Evolutionary conservation across 2,888 invertebrate species (phyloP).

Genomic region (Plagodis pulveraria): DNA sequence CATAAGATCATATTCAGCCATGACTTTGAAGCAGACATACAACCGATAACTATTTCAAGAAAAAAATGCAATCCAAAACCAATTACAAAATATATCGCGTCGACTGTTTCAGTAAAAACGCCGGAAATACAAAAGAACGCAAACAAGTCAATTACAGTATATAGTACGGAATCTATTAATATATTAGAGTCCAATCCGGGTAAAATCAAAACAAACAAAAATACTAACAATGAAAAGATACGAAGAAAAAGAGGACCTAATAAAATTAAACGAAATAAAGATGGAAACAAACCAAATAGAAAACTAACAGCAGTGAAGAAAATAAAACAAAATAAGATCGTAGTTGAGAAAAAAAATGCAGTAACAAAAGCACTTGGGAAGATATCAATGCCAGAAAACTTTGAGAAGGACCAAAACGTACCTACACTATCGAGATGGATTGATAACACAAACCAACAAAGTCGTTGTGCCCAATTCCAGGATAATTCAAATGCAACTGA

Average conservation of each 20-base stretch:
- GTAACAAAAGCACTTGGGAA: not conserved
- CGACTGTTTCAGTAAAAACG: not conserved
- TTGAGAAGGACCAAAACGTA: not conserved
- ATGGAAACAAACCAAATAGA: not conserved
- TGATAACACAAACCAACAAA: not conserved
- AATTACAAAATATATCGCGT: not conserved
- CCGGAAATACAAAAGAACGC: not conserved
- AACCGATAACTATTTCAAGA: not conserved
- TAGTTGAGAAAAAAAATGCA: not conserved
- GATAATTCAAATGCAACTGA: not conserved
- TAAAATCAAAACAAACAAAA: not conserved
- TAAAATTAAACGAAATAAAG: not conserved
- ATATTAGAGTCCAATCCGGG: not conserved
- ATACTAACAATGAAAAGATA: not conserved
- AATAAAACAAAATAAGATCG: not conserved
- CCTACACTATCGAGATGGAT: not conserved
- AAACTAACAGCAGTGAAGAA: not conserved
- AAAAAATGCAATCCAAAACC: not conserved
- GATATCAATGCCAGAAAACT: not conserved
- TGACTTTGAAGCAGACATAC: slow-evolving; percentile 7
- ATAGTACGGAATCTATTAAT: not conserved
- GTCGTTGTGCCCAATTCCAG: not conserved
- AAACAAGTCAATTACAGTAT: not conserved
- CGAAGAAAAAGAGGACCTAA: slow-evolving; percentile 1
- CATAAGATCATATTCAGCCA: slow-evolving; percentile 1